Base-by-base conservation (phyloP, 2,888 invertebrate genomes). In the Teleiodes luculella region DNA sequence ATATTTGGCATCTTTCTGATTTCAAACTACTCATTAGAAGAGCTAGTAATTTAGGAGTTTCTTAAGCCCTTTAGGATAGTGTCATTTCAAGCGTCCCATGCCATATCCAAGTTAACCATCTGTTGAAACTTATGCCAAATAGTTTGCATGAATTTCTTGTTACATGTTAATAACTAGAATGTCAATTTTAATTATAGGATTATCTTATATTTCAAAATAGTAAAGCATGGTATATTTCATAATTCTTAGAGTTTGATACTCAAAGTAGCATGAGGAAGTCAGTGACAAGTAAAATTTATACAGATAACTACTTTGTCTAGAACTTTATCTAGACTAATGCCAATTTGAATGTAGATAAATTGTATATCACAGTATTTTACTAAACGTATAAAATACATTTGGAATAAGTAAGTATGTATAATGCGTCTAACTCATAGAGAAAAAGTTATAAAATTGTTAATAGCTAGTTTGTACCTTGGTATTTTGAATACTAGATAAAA, bases 1-100 rank as follows among this genome's bases (percentile, higher is more conserved):
- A 20, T 20, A 57, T n/a, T 59, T 57, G 49, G 62, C 64, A 64
- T 63, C 64, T 64, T 62, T 54, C 53, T 61, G 61, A 52, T 53
- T 49, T 10, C 31, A 33, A 28, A 20, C 41, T 20, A 39, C 41
- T 43, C 52, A 41, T 52, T 43, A 52, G 52, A 31, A n/a, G 20
- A 41, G 43, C 43, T 52, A 52, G 18, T 31, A 8, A 31, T 35
- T 20, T 16, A 39, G 51, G 31, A 41, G 30, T 11, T 24, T 43
- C 31, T 14, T 51, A 31, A 30, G 30, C 16, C 16, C 18, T 48
- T 31, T 48, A 48, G 48, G 35, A 10, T 49, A 51, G 51, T 24
- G 39, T 39, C 51, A 51, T 51, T 51, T 11, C 14, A 31, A 41
- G 51, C 39, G 41, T 18, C 10, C n/a, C 51, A 51, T 41, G 13